Evolutionary conservation across 64 coral and sea anemone genomes (phyloP), one percentile per base, ranked within the genome.

Genomic region (Stylophora pistillata): DNA sequence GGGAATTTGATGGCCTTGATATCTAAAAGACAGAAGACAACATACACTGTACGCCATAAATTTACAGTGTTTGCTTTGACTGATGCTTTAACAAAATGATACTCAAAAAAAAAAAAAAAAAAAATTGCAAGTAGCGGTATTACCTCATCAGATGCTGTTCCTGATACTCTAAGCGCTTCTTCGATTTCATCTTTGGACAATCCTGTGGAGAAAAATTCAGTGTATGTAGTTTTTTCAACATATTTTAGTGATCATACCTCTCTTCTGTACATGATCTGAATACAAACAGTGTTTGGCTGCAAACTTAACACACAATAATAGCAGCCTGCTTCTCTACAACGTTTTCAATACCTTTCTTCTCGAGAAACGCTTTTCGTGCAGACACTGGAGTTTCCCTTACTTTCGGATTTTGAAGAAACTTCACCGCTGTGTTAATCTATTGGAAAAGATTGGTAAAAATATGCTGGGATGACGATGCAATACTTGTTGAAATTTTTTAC

Each of bases 371-470:
- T 79, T 80, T 92, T 29, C 90, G 89, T 75, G 89, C 93, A n/a
- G 76, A 73, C 88, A 99, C 87, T 3, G 97, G 90, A 26, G 97
- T 99, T 52, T 95, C 71, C 2, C 88, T 65, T 29, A 99, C 97
- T 79, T 89, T 88, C 13, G 93, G 90, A 85, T 99, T 99, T 89
- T 99, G 90, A 20, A 99, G 52, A 71, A 99, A 99, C 66, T 95
- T 99, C 20, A 99, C 87, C 64, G 97, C 97, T 26, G 97, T 99
- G 60, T 95, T 90, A 71, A 99, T 88, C 97, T 99, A 69, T 56
- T 73, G 23, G 69, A 47, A 55, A 64, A 17, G 21, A 5, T 28
- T 53, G 57, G 4, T 28, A 16, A 30, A 15, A 23, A 21, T 9
- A 20, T 23, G 1, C 47, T 13, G n/a, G 37, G 75, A 56, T 34